Evolutionary conservation across 2,797 vertebrate species (phyloP).

Genomic region (Eptatretus atami): DNA sequence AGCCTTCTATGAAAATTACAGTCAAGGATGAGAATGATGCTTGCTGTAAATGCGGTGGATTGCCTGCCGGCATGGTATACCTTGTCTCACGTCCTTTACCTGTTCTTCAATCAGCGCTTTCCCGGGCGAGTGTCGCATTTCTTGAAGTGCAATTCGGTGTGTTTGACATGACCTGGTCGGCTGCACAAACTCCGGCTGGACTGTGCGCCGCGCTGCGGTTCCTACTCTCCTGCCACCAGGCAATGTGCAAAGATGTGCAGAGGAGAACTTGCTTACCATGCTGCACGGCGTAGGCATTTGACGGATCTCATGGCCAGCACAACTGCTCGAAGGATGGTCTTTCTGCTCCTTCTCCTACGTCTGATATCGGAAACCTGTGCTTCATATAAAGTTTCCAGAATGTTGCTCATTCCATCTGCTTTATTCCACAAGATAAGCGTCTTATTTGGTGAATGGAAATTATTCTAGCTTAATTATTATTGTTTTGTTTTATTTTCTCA

Average conservation of each 20-base stretch:
- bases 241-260: slow-evolving; percentile 66
- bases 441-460: too few relatives aligned
- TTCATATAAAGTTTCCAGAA: too few relatives aligned
- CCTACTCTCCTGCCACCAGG: slow-evolving; percentile 57
- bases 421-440: too few relatives aligned
- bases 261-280: slow-evolving; percentile 80
- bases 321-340: slow-evolving; percentile 94
- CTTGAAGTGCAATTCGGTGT: slow-evolving; percentile 2
- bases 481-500: too few relatives aligned
- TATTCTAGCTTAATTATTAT: too few relatives aligned
- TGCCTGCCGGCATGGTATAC: too few relatives aligned
- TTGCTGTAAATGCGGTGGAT: too few relatives aligned
- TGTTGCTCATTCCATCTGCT: too few relatives aligned
- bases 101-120: not conserved
- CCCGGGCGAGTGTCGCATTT: slow-evolving; percentile 1
- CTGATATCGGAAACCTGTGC: not conserved
- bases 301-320: slow-evolving; percentile 90
- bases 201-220: slow-evolving; percentile 49
- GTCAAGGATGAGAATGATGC: too few relatives aligned
- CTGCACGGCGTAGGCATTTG: slow-evolving; percentile 84
- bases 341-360: slow-evolving; percentile 20
- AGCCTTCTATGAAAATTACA: too few relatives aligned
- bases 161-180: slow-evolving; percentile 9
- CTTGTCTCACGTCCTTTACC: too few relatives aligned
- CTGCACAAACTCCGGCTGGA: slow-evolving; percentile 30